A percentile compares a stretch with the other conserved stretches of the same genome.
Conservation (phyloP, 2,797 vertebrate genomes). For the Dallia pectoralis region DNA sequence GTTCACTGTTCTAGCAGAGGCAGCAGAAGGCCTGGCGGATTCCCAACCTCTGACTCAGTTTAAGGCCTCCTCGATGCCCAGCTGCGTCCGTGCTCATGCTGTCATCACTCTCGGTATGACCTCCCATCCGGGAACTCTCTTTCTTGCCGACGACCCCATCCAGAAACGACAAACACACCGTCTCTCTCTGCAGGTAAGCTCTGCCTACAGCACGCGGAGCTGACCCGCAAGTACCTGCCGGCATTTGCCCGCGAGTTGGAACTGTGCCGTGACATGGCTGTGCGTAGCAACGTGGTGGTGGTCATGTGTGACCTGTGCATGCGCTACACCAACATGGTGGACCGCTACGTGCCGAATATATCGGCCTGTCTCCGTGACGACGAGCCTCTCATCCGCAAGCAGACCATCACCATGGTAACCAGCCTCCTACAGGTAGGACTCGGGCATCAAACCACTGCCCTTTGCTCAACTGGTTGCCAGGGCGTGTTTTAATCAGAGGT, state of each 20-base stretch:
- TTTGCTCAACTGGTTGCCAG: background rate
- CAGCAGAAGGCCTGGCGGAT: slow-evolving; percentile 52
- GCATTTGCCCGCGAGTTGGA: slow-evolving; percentile 89
- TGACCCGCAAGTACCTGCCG: slow-evolving; percentile 83
- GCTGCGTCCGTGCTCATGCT: slow-evolving; percentile 85
- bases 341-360: slow-evolving; percentile 86
- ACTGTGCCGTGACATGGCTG: slow-evolving; percentile 75
- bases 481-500: too few relatives aligned
- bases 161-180: background rate
- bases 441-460: background rate
- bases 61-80: slow-evolving; percentile 76
- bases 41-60: slow-evolving; percentile 81
- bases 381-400: slow-evolving; percentile 82
- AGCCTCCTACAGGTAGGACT: slow-evolving; percentile 89
- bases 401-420: slow-evolving; percentile 90
- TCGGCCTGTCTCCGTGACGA: slow-evolving; percentile 84
- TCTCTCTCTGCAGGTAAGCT: slow-evolving; percentile 79
- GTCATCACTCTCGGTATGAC: slow-evolving; percentile 85
- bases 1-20: slow-evolving; percentile 42
- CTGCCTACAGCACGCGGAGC: slow-evolving; percentile 89
- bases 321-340: slow-evolving; percentile 88
- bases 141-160: background rate
- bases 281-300: slow-evolving; percentile 88
- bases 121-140: background rate
- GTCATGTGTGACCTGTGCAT: slow-evolving; percentile 91